Conservation (phyloP, 2,888 invertebrate species). For the Idaea aversata region DNA sequence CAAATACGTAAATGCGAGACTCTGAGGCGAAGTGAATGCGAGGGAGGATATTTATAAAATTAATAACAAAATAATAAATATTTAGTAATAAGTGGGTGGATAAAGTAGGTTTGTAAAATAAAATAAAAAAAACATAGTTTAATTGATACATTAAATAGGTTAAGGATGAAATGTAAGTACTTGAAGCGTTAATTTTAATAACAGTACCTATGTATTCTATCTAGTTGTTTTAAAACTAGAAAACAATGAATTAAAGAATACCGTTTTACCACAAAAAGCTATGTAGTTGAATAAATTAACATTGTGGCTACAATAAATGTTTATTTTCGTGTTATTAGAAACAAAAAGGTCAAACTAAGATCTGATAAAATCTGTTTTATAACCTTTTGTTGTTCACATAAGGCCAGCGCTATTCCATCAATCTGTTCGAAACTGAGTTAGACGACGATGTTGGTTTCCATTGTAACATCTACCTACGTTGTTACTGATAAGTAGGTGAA, state of each 20-base stretch:
- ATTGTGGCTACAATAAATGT: conserved; percentile 14
- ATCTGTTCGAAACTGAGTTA: conserved; percentile 57
- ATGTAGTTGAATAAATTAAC: conserved; percentile 14
- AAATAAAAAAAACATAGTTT: not conserved
- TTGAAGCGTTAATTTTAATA: too few relatives aligned
- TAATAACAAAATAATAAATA: not conserved
- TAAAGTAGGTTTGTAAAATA: too few relatives aligned
- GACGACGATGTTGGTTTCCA: conserved; percentile 49
- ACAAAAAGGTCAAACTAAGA: conserved; percentile 35
- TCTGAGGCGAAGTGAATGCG: conserved; percentile 50
- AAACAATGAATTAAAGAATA: conserved; percentile 5
- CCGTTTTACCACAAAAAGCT: conserved; percentile 3
- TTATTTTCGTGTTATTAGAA: conserved; percentile 41
- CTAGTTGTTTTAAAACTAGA: not conserved
- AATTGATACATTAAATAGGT: too few relatives aligned
- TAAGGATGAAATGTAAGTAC: too few relatives aligned
- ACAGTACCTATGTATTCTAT: not conserved
- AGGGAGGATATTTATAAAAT: not conserved
- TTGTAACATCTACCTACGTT: conserved; percentile 22
- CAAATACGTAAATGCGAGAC: conserved; percentile 63
- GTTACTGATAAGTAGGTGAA: too few relatives aligned
- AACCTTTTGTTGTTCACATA: conserved; percentile 59
- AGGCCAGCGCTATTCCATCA: conserved; percentile 57
- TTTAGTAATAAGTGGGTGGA: too few relatives aligned
- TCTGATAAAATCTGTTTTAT: conserved; percentile 64